Evolutionary conservation across 2,888 invertebrate genomes (phyloP), one percentile per base, ranked within the genome.

Genomic region (Apamea epomidion): DNA sequence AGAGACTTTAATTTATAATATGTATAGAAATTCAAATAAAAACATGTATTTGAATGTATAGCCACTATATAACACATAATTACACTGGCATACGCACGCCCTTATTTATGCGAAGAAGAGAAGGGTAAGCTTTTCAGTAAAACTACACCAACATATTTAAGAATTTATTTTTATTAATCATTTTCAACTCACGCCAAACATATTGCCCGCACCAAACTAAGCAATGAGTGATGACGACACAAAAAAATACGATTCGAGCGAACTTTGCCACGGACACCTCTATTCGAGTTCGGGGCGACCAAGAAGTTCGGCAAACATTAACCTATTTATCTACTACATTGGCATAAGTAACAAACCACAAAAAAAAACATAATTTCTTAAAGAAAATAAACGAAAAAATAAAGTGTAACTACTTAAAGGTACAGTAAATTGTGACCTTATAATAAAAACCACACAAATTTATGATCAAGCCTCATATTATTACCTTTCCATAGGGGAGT

Each of bases 91-190:
- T n/a, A 42, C 42, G 42, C 25, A 3, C 25, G 8, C 7, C n/a
- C 16, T 25, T 68, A 16, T 42, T 16, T 18, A 21, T 5, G 29
- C 29, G 21, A 51, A 48, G 21, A 48, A 70, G 6, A 48, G 16
- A 68, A 0, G 6, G 42, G 25, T n/a, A 42, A 60, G 8, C 14
- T 48, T 51, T 68, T 62, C 12, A 78, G 10, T 51, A 79, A 79
- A 21, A 79, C 16, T 21, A 32, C 54, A 45, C 4, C 62, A 48
- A 51, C 45, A 62, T 5, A 32, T 69, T 76, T 29, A 73, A 68
- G 77, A 29, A 65, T 85, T 86, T 85, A 87, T 87, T 85, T 62
- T 32, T 32, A 64, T 32, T 2, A 74, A 76, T 72, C 48, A 75
- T 48, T 78, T 81, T 29, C 8, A 54, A 82, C 8, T 25, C 54